These are phyloP conservation scores for Microplitis mediator DNA, from an alignment of 1,140 invertebrate species.

Conservation along the genomic window DNA sequence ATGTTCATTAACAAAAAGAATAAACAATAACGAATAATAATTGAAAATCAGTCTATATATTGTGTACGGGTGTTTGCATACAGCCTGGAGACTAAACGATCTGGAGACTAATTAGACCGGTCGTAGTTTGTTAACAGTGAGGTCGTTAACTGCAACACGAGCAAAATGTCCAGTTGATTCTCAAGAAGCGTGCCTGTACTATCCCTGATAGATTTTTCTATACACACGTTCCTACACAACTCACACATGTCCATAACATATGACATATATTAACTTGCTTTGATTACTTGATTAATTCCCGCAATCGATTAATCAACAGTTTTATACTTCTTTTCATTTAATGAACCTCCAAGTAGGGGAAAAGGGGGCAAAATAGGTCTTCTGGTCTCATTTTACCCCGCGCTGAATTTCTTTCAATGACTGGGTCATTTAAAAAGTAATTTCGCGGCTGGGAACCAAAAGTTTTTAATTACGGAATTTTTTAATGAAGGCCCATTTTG, in stretches of 20 bases:
- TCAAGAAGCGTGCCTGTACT: background rate
- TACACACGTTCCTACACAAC: background rate
- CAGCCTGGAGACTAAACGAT: conserved; percentile 14
- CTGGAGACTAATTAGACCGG: conserved; percentile 38
- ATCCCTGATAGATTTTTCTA: too few species aligned
- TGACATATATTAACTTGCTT: background rate
- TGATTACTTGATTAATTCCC: background rate
- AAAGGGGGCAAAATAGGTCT: too few species aligned
- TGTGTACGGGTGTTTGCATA: background rate
- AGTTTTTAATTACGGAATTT: too few species aligned
- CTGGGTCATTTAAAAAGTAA: too few species aligned
- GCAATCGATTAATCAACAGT: conserved; percentile 1
- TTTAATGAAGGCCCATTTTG: too few species aligned
- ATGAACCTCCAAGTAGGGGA: too few species aligned
- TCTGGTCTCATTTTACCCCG: too few species aligned
- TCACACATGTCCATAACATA: background rate
- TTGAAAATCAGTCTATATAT: background rate
- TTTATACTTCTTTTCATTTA: background rate
- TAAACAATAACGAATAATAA: conserved; percentile 1
- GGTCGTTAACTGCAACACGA: conserved; percentile 40
- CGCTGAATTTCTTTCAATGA: too few species aligned
- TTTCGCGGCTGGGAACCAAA: too few species aligned
- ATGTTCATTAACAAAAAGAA: background rate
- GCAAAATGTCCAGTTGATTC: conserved; percentile 2
- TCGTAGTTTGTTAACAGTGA: conserved; percentile 39